Conservation (phyloP, 2,113 vertebrate species). For the Python bivittatus region DNA sequence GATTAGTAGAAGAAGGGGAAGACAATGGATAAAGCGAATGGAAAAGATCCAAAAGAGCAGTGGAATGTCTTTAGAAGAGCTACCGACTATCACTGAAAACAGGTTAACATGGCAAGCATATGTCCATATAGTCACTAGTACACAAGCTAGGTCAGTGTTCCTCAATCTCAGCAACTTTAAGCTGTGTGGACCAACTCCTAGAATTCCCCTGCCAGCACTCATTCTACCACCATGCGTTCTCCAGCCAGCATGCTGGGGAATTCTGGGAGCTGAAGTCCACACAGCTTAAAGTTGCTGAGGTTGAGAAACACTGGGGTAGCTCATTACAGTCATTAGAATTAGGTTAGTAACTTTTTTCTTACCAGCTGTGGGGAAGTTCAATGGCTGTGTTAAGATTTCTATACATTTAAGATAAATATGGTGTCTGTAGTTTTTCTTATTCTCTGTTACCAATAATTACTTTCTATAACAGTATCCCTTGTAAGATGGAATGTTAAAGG, state of each 20-base stretch:
- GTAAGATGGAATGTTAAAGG: not conserved
- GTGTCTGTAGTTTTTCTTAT: not conserved
- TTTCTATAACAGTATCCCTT: not conserved
- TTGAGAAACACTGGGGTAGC: not conserved
- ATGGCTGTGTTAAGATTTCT: not conserved
- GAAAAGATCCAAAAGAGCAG: too few relatives aligned
- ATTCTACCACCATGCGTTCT: too few relatives aligned
- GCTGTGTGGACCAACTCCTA: too few relatives aligned
- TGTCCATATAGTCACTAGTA: too few relatives aligned
- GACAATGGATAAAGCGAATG: too few relatives aligned
- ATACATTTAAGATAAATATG: not conserved
- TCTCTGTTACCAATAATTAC: not conserved
- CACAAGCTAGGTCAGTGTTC: too few relatives aligned
- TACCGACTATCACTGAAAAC: too few relatives aligned
- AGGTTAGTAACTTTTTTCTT: not conserved
- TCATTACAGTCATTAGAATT: not conserved
- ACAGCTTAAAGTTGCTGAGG: not conserved
- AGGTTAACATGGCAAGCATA: too few relatives aligned
- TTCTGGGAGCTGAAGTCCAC: not conserved
- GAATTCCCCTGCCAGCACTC: too few relatives aligned
- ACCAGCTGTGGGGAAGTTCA: not conserved
- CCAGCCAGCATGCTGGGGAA: not conserved
- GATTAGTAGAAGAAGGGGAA: too few relatives aligned
- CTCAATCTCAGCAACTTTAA: not conserved
- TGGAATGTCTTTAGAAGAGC: too few relatives aligned